These are phyloP conservation scores for Aleiodes alternator DNA, from an alignment of 2,888 invertebrate genomes.

Conservation along the genomic window DNA sequence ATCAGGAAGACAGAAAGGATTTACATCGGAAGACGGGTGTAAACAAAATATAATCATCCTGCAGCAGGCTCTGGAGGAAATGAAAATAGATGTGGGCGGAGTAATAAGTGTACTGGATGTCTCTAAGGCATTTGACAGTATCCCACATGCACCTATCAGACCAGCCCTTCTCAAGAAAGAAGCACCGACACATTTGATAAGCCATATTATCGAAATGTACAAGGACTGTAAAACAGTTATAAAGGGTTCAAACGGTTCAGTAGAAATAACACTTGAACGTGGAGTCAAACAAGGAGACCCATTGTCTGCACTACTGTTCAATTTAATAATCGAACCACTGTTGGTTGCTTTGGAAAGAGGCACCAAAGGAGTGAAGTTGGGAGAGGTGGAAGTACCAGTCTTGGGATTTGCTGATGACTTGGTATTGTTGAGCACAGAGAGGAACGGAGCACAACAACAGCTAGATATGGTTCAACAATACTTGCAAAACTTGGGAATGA, in stretches of 20 bases:
- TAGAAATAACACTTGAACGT: conserved; percentile 24
- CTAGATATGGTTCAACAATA: rapidly evolving
- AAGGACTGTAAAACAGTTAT: conserved; percentile 31
- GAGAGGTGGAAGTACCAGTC: neutral
- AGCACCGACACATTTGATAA: neutral
- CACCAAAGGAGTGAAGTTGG: neutral
- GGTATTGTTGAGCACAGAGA: neutral
- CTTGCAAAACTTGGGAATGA: conserved; percentile 41
- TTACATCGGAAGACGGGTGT: conserved; percentile 61
- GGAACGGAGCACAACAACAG: conserved; percentile 28
- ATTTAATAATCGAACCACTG: conserved; percentile 58
- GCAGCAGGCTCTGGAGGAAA: neutral
- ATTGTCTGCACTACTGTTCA: conserved; percentile 40
- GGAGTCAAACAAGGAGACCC: conserved; percentile 46
- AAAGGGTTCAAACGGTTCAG: neutral
- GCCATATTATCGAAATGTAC: conserved; percentile 36
- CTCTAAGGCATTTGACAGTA: conserved; percentile 58
- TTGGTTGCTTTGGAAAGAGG: conserved; percentile 52
- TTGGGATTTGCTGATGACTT: conserved; percentile 57
- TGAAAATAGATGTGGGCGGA: conserved; percentile 41
- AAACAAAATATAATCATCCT: conserved; percentile 49
- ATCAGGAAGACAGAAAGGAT: conserved; percentile 64
- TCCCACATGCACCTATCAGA: conserved; percentile 50
- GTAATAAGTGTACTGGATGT: conserved; percentile 52
- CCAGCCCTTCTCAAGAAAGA: conserved; percentile 31